Conservation (phyloP, 2,113 vertebrate species). For the Myotis yumanensis region DNA sequence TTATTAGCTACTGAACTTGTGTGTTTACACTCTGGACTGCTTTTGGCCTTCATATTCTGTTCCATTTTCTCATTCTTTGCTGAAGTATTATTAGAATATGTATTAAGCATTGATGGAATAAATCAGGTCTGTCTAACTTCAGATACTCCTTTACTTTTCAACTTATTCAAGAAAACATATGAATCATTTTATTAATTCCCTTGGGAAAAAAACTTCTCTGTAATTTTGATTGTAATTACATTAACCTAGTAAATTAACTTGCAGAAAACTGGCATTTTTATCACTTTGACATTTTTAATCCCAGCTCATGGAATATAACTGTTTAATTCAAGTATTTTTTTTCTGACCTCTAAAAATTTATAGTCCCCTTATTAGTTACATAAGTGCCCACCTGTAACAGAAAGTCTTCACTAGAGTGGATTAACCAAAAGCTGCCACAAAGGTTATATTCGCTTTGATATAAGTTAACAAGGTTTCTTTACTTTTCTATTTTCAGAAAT, state of each 20-base stretch:
- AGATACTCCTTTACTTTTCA: constrained; percentile 38
- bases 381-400: not conserved
- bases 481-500: constrained; percentile 29
- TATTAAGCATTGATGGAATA: not conserved
- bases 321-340: not conserved
- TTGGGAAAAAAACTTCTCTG: not conserved
- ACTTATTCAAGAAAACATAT: not conserved
- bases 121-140: not conserved
- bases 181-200: constrained; percentile 8
- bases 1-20: constrained; percentile 6
- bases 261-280: constrained; percentile 12
- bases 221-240: constrained; percentile 26
- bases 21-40: not conserved
- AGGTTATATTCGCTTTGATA: not conserved
- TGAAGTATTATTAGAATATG: not conserved
- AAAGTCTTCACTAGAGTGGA: not conserved
- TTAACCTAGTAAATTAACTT: constrained; percentile 47
- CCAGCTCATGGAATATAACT: not conserved
- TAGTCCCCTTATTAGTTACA: not conserved
- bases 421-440: not conserved
- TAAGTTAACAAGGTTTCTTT: not conserved
- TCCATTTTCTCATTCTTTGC: constrained; percentile 1
- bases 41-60: not conserved
- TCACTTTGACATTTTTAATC: not conserved
- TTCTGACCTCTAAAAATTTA: not conserved